These are phyloP conservation scores for Eclectus roratus DNA, from an alignment of 2,113 vertebrate genomes.

Conservation along the genomic window DNA sequence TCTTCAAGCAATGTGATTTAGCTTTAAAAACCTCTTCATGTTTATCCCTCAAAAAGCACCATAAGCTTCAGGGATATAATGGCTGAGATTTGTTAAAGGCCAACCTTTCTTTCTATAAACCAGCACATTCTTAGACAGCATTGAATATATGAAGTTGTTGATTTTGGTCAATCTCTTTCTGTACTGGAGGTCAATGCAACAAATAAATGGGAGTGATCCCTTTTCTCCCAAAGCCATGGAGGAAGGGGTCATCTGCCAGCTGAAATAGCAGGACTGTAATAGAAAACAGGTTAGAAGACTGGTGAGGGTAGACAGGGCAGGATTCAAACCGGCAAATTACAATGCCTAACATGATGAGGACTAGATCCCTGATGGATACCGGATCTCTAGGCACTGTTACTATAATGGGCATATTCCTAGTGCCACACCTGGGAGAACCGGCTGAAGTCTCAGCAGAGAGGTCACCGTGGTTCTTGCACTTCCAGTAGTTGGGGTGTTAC, in stretches of 20 bases:
- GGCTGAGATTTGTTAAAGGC: background rate
- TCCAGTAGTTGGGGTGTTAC: accelerated
- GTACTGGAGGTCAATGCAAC: background rate
- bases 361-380: background rate
- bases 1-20: background rate
- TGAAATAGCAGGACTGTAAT: background rate
- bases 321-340: background rate
- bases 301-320: background rate
- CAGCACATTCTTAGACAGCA: background rate
- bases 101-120: background rate
- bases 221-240: background rate
- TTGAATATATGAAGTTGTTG: background rate
- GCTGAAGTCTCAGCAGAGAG: background rate
- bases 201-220: background rate
- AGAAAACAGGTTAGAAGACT: background rate
- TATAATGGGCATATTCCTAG: background rate
- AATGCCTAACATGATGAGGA: background rate
- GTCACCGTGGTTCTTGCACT: background rate
- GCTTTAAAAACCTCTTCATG: background rate
- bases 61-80: background rate
- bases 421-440: background rate
- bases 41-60: background rate
- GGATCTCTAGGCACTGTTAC: background rate
- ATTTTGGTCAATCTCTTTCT: background rate
- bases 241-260: background rate